Evolutionary conservation across 2,888 invertebrate species (phyloP).

Genomic region (Disparrhopalites patrizii): DNA sequence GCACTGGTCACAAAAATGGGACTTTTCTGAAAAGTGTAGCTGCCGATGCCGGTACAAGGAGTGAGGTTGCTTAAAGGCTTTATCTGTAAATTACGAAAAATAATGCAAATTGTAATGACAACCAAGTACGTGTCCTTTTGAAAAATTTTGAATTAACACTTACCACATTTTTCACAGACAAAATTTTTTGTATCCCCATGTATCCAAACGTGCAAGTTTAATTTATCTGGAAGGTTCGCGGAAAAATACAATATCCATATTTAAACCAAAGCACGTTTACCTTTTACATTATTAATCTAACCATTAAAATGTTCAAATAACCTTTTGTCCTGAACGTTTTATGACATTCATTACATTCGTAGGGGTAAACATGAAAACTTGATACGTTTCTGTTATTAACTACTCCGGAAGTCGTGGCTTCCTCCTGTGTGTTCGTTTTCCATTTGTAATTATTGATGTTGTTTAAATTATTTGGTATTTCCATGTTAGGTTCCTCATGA

Average conservation of each 20-base stretch:
- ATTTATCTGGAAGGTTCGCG: conserved; percentile 16
- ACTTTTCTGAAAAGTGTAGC: conserved; percentile 11
- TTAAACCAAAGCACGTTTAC: too few species aligned
- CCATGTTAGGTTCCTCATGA: neutral
- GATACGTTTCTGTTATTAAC: neutral
- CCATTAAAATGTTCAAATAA: neutral
- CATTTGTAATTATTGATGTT: conserved; percentile 3
- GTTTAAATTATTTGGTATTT: too few species aligned
- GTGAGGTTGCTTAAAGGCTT: conserved; percentile 25
- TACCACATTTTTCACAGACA: conserved; percentile 20
- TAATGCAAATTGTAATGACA: too few species aligned
- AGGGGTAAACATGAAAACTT: conserved; percentile 12
- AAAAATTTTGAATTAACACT: too few species aligned
- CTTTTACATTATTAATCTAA: too few species aligned
- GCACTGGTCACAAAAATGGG: conserved; percentile 17
- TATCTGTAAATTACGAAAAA: too few species aligned
- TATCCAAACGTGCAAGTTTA: conserved; percentile 18
- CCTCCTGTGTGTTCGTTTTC: neutral
- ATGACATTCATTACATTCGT: conserved; percentile 19
- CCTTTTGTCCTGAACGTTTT: conserved; percentile 25
- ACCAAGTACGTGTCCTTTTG: too few species aligned
- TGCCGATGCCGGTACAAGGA: conserved; percentile 18
- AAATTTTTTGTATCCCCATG: conserved; percentile 22
- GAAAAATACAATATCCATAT: neutral
- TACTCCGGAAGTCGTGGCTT: neutral